Conservation (phyloP, 2,113 vertebrate genomes). For the Notothenia rossii region DNA sequence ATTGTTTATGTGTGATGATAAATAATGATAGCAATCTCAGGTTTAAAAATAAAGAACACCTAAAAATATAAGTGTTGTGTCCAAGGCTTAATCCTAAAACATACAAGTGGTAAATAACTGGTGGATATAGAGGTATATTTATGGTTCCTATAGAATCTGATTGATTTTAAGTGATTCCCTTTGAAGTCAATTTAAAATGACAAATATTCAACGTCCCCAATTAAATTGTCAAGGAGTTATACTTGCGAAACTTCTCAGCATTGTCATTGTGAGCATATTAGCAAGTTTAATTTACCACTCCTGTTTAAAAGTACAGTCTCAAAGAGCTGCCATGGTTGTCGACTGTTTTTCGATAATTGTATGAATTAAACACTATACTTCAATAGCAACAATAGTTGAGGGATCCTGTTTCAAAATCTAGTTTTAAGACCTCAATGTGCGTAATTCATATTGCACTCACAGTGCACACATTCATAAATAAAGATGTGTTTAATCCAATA, state of each 20-base stretch:
- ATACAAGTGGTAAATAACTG: neutral
- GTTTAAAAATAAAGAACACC: neutral
- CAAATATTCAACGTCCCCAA: neutral
- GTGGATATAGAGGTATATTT: neutral
- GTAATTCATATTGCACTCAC: neutral
- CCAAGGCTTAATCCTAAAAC: too few species aligned
- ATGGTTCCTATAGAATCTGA: neutral
- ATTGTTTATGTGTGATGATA: neutral
- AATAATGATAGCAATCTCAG: neutral
- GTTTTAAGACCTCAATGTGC: neutral
- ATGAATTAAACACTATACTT: neutral
- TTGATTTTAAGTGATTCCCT: neutral
- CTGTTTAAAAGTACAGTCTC: neutral
- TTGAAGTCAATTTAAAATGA: neutral
- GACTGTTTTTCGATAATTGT: neutral
- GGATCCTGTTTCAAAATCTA: neutral
- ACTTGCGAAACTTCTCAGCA: neutral
- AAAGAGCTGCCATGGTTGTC: neutral
- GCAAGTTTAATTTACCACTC: neutral
- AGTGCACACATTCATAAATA: conserved; percentile 10
- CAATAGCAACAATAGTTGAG: neutral
- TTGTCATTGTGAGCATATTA: neutral
- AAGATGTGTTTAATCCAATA: conserved; percentile 12
- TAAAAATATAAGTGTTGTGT: too few species aligned
- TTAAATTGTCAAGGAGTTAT: neutral